A percentile compares a stretch with the other conserved stretches of the same genome.
Evolutionary conservation across 2,888 invertebrate genomes (phyloP).

Genomic region (Perdita meconis): DNA sequence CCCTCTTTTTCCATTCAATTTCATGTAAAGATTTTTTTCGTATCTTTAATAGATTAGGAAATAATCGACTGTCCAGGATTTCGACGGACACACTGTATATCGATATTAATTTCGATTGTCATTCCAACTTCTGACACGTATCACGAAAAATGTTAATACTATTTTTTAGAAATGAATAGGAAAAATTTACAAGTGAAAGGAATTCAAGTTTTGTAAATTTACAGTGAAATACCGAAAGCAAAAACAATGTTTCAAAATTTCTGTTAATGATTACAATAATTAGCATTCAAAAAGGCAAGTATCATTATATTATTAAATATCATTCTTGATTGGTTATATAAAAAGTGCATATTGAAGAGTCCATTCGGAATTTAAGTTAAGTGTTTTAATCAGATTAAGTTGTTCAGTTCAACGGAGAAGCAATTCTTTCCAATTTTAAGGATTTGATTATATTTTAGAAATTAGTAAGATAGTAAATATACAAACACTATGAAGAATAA

Average conservation of each 20-base stretch:
- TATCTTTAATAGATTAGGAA: too few species aligned
- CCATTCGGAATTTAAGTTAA: too few species aligned
- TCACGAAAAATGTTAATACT: not conserved
- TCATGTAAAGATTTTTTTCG: too few species aligned
- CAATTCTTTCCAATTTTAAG: too few species aligned
- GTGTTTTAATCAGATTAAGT: not conserved
- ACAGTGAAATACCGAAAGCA: not conserved
- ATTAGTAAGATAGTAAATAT: too few species aligned
- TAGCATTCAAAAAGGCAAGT: constrained; percentile 19
- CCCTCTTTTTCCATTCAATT: too few species aligned
- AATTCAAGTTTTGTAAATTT: not conserved
- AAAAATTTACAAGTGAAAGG: constrained; percentile 40
- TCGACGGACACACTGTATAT: too few species aligned
- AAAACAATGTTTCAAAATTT: not conserved
- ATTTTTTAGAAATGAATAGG: constrained; percentile 4
- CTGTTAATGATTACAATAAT: not conserved
- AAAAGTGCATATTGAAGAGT: not conserved
- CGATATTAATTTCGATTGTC: constrained; percentile 38
- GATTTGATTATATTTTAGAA: too few species aligned
- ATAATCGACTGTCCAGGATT: too few species aligned
- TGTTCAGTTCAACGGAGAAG: not conserved
- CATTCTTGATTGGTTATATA: constrained; percentile 5
- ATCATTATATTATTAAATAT: not conserved
- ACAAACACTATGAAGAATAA: too few species aligned
- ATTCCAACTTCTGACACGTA: constrained; percentile 10